phyloP scores from a whole-genome alignment of 2,888 invertebrate species.

The Lamellibrachia satsuma region DNA sequence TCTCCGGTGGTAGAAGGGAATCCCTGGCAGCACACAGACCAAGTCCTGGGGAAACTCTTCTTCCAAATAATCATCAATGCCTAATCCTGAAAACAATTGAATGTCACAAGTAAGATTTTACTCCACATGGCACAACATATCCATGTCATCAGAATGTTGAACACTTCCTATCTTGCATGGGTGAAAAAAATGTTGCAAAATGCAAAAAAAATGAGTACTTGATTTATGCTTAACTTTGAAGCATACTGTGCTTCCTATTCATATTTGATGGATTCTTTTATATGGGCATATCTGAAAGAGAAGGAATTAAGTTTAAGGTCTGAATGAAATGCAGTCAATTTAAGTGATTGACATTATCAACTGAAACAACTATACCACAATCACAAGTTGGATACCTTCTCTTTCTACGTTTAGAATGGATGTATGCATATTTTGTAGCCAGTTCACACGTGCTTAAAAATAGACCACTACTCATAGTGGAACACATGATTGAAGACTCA shows the following conservation, averaged over 20 bases:
- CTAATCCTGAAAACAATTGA: background rate
- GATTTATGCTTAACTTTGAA: too few relatives aligned
- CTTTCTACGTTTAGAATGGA: too few relatives aligned
- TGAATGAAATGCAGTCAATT: background rate
- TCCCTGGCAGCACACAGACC: slow-evolving; percentile 66
- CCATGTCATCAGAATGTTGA: background rate
- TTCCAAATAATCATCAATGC: slow-evolving; percentile 17
- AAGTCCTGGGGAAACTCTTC: slow-evolving; percentile 25
- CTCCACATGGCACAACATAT: background rate
- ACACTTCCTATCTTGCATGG: background rate
- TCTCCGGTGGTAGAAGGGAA: slow-evolving; percentile 72
- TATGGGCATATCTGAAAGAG: background rate
- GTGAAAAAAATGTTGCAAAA: background rate
- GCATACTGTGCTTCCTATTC: too few relatives aligned
- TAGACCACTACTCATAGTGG: background rate
- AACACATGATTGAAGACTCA: background rate
- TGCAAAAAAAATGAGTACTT: background rate
- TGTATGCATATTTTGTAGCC: background rate
- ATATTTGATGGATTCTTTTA: too few relatives aligned
- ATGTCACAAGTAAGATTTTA: background rate
- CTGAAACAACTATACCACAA: too few relatives aligned
- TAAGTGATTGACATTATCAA: too few relatives aligned
- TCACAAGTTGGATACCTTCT: too few relatives aligned
- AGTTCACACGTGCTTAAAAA: background rate
- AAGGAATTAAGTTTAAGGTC: slow-evolving; percentile 19